Percentiles rank a stretch among this genome's conserved stretches.
Evolutionary conservation across 2,888 invertebrate genomes (phyloP).

Genomic region (Agonum fuliginosum): DNA sequence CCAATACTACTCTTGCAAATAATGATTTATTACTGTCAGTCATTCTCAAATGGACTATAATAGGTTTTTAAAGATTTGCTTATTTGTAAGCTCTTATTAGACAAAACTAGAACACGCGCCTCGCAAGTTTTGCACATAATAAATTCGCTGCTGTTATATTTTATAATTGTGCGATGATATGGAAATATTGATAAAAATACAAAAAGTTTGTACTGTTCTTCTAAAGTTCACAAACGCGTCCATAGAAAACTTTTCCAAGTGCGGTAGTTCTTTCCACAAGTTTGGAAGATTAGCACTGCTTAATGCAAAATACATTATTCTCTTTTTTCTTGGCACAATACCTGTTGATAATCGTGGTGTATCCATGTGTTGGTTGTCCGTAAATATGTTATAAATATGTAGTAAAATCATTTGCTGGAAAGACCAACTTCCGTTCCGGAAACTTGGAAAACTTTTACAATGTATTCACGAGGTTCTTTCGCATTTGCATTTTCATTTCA

Average conservation of each 20-base stretch:
- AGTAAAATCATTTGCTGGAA: slow-evolving; percentile 40
- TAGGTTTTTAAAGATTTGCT: too few relatives aligned
- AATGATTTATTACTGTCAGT: too few relatives aligned
- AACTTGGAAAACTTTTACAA: slow-evolving; percentile 35
- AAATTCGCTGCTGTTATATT: too few relatives aligned
- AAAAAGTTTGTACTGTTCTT: not conserved
- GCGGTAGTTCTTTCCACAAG: slow-evolving; percentile 29
- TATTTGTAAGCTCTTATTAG: too few relatives aligned
- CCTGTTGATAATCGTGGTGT: slow-evolving; percentile 31
- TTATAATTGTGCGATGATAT: slow-evolving; percentile 17
- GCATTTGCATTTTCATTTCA: slow-evolving; percentile 39
- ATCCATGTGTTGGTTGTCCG: slow-evolving; percentile 8
- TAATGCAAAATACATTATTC: slow-evolving; percentile 29
- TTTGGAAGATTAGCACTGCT: slow-evolving; percentile 25
- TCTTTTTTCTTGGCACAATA: slow-evolving; percentile 30
- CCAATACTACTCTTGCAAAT: too few relatives aligned
- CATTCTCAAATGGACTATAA: too few relatives aligned
- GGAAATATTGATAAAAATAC: slow-evolving; percentile 4
- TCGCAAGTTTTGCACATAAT: too few relatives aligned
- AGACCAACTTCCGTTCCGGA: slow-evolving; percentile 17
- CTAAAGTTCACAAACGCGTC: slow-evolving; percentile 8
- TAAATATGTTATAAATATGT: slow-evolving; percentile 49
- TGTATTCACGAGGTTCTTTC: slow-evolving; percentile 29
- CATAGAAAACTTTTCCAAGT: slow-evolving; percentile 37
- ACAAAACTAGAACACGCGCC: too few relatives aligned